Evolutionary conservation across 2,888 invertebrate genomes (phyloP).

Genomic region (Acleris laterana): DNA sequence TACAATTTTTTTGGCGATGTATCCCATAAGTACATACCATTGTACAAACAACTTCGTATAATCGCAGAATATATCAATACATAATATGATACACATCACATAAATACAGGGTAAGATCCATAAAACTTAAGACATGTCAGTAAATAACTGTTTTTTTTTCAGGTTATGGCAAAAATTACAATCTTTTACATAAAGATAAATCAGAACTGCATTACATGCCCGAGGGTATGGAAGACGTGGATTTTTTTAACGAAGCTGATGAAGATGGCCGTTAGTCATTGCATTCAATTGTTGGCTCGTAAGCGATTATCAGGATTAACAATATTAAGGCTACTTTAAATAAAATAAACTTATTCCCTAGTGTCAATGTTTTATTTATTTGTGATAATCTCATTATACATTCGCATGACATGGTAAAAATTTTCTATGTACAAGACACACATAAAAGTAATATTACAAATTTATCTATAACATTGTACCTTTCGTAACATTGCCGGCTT

Average conservation of each 20-base stretch:
- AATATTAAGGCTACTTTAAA: constrained; percentile 33
- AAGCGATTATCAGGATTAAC: constrained; percentile 27
- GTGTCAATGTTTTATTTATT: constrained; percentile 79
- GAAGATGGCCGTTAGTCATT: constrained; percentile 38
- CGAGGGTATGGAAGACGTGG: constrained; percentile 85
- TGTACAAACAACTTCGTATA: too few relatives aligned
- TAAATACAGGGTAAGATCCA: too few relatives aligned
- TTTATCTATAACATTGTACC: constrained; percentile 78
- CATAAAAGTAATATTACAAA: constrained; percentile 69
- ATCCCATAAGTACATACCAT: too few relatives aligned
- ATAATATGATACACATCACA: too few relatives aligned
- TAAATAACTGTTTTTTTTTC: constrained; percentile 16
- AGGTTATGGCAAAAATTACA: constrained; percentile 88
- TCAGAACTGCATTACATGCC: constrained; percentile 87
- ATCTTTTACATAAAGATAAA: constrained; percentile 79
- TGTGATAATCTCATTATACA: constrained; percentile 82
- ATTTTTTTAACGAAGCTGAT: constrained; percentile 79
- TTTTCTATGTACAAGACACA: constrained; percentile 78
- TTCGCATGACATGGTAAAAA: constrained; percentile 79
- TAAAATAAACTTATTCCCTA: constrained; percentile 47
- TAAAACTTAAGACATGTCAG: too few relatives aligned
- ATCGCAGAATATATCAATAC: too few relatives aligned
- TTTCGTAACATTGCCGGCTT: constrained; percentile 66
- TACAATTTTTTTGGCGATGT: too few relatives aligned
- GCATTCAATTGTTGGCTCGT: too few relatives aligned